These are phyloP conservation scores for Umimayanthus kanabou DNA, from an alignment of 92 coral and sea anemone species.

Conservation along the genomic window DNA sequence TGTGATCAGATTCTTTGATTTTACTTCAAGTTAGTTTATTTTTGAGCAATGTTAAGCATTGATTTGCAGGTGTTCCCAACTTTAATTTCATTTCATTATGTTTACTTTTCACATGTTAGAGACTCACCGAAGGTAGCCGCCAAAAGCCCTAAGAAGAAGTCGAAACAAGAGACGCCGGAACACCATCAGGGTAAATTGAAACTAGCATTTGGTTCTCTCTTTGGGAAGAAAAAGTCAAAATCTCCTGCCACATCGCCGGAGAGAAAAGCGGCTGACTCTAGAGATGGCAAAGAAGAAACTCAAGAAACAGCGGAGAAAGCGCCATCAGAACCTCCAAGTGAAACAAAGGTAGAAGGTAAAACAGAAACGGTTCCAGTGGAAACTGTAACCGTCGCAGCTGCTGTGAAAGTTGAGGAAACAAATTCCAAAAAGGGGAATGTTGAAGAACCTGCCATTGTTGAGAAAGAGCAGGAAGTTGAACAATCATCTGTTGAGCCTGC, in stretches of 20 bases:
- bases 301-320: neutral
- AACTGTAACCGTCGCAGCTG: neutral
- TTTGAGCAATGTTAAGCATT: neutral
- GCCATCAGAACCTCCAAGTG: neutral
- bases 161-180: conserved; percentile 25
- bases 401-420: conserved; percentile 20
- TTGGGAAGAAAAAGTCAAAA: conserved; percentile 48
- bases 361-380: conserved; percentile 11
- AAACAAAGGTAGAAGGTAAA: neutral
- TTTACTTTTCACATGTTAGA: neutral
- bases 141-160: conserved; percentile 29
- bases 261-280: conserved; percentile 1
- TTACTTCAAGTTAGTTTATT: too few relatives aligned
- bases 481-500: neutral
- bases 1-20: neutral
- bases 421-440: neutral
- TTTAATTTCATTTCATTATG: neutral
- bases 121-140: conserved; percentile 2
- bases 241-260: conserved; percentile 5
- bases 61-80: neutral
- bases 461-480: conserved; percentile 12
- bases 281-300: conserved; percentile 21
- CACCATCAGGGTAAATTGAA: conserved; percentile 45
- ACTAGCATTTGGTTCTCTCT: conserved; percentile 47
- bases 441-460: conserved; percentile 2